phyloP scores from a whole-genome alignment of 30 jellyfish, hydroid and myxozoan genomes.

The Aurelia sp. region DNA sequence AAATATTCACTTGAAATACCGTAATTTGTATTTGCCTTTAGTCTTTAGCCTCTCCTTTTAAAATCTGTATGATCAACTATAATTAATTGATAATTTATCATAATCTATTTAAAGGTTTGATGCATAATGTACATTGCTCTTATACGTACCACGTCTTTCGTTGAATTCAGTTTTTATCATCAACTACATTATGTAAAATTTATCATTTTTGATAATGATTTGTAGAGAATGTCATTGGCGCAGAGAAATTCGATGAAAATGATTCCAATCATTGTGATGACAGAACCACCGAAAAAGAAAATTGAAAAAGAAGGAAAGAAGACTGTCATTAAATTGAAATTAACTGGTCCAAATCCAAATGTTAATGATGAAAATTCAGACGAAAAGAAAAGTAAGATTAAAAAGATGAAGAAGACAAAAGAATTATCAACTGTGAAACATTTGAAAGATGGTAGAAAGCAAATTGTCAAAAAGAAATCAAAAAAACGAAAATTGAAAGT shows the following conservation, averaged over 20 bases:
- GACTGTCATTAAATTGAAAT: constrained; percentile 62
- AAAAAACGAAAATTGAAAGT: not conserved
- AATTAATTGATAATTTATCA: no score
- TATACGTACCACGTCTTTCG: no score
- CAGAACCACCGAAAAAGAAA: not conserved
- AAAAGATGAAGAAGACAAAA: not conserved
- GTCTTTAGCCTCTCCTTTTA: no score
- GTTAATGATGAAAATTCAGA: not conserved
- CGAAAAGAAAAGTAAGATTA: not conserved
- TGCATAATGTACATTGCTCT: no score
- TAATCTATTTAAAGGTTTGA: no score
- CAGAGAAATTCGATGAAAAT: not conserved
- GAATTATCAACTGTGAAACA: not conserved
- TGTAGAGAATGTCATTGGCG: no score
- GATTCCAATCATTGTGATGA: constrained; percentile 40
- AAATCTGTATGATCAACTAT: no score
- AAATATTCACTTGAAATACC: no score
- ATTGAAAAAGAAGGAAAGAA: not conserved
- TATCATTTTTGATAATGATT: not conserved
- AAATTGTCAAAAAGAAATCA: not conserved
- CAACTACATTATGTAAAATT: no score
- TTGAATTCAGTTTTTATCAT: no score
- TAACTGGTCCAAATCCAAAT: constrained; percentile 50
- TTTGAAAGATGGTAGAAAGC: not conserved
- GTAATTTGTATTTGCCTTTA: no score